Conservation (phyloP, 2,113 vertebrate species). For the Paralichthys olivaceus region DNA sequence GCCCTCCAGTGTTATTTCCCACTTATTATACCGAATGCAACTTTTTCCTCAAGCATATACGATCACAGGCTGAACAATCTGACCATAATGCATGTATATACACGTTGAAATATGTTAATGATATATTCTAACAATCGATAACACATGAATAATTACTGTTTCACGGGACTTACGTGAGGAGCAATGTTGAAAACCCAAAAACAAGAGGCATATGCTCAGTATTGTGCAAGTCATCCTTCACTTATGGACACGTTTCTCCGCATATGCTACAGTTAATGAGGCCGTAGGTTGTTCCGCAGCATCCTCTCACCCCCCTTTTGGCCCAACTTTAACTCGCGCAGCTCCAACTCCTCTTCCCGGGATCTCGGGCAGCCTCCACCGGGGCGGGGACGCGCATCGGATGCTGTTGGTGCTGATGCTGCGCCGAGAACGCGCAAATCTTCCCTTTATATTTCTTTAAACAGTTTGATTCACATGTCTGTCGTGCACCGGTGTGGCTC, state of each 20-base stretch:
- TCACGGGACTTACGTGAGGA: slow-evolving; percentile 84
- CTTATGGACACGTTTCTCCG: slow-evolving; percentile 64
- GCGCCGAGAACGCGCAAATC: slow-evolving; percentile 79
- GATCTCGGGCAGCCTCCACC: slow-evolving; percentile 75
- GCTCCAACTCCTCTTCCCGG: slow-evolving; percentile 82
- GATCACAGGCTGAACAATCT: slow-evolving; percentile 26
- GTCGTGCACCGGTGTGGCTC: neutral
- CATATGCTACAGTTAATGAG: slow-evolving; percentile 65
- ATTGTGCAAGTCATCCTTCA: slow-evolving; percentile 83
- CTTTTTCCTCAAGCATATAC: slow-evolving; percentile 16
- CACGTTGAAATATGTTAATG: neutral
- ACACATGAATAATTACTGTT: slow-evolving; percentile 62
- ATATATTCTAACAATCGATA: slow-evolving; percentile 29
- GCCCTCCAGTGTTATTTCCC: slow-evolving; percentile 46
- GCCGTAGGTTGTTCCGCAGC: slow-evolving; percentile 71
- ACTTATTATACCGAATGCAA: slow-evolving; percentile 36
- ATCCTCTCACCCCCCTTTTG: slow-evolving; percentile 70
- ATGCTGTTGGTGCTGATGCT: slow-evolving; percentile 78
- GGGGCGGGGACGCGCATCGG: slow-evolving; percentile 79
- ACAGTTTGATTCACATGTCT: slow-evolving; percentile 50
- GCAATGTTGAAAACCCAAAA: slow-evolving; percentile 81
- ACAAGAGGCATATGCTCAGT: slow-evolving; percentile 80
- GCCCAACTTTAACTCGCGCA: slow-evolving; percentile 83
- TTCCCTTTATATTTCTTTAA: slow-evolving; percentile 44
- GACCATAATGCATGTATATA: slow-evolving; percentile 4